Evolutionary conservation across 35 echinoderm and acorn worm species (phyloP).

Genomic region (Amphiura filiformis): DNA sequence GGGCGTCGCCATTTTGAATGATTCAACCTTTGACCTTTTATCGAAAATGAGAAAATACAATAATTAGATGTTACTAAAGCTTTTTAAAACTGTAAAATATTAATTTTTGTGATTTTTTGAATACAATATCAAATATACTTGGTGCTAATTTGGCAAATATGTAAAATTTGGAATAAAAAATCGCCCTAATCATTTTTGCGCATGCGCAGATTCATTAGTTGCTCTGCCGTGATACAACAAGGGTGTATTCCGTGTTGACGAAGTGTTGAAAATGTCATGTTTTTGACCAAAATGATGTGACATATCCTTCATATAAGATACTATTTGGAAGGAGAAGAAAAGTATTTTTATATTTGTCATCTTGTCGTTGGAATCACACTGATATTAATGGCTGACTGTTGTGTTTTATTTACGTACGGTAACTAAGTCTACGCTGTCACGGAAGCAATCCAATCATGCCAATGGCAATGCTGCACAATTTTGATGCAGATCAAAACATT

Average conservation of each 20-base stretch:
- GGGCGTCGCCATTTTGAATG: neutral
- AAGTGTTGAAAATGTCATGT: neutral
- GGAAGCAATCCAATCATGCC: too few relatives aligned
- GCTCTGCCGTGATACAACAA: neutral
- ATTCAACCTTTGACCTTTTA: neutral
- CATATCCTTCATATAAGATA: neutral
- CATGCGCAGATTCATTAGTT: neutral
- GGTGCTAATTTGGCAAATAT: neutral
- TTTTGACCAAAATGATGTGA: neutral
- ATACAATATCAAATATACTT: neutral
- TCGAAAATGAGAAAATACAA: too few relatives aligned
- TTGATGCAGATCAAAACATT: too few relatives aligned
- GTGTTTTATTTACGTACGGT: too few relatives aligned
- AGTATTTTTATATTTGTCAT: too few relatives aligned
- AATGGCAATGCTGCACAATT: too few relatives aligned
- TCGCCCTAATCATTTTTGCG: neutral
- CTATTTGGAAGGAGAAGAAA: too few relatives aligned
- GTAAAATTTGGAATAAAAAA: neutral
- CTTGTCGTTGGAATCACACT: too few relatives aligned
- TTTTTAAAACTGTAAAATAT: neutral
- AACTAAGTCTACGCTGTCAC: too few relatives aligned
- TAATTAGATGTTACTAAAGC: neutral
- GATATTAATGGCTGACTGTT: too few relatives aligned
- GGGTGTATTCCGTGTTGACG: neutral
- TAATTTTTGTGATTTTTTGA: too few relatives aligned